phyloP scores from a whole-genome alignment of 2,888 invertebrate species.

The Serripes groenlandicus region DNA sequence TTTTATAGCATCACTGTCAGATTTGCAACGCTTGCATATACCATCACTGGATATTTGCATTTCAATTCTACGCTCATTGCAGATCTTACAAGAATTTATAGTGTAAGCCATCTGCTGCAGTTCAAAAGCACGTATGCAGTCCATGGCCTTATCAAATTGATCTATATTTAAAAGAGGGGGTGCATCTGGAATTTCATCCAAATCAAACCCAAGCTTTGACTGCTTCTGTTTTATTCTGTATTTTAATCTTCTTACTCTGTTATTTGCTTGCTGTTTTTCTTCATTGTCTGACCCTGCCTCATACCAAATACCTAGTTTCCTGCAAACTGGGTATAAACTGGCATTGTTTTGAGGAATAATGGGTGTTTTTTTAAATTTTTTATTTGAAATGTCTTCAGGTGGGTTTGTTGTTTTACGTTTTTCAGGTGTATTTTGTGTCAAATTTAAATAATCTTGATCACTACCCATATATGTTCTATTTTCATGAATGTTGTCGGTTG shows the following conservation, averaged over 20 bases:
- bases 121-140: slow-evolving; percentile 37
- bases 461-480: too few species aligned
- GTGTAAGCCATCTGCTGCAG: slow-evolving; percentile 33
- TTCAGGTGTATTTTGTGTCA: too few species aligned
- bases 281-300: not conserved
- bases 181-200: slow-evolving; percentile 4
- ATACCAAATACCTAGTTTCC: not conserved
- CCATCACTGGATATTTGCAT: not conserved
- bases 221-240: slow-evolving; percentile 17
- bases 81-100: not conserved
- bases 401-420: too few species aligned
- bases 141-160: slow-evolving; percentile 36
- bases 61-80: not conserved
- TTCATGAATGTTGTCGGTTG: too few species aligned
- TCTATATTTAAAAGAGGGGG: slow-evolving; percentile 5
- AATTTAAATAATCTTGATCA: too few species aligned
- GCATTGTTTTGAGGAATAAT: too few species aligned
- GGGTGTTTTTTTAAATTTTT: too few species aligned
- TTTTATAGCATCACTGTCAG: slow-evolving; percentile 46
- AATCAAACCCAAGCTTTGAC: slow-evolving; percentile 8
- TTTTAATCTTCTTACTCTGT: slow-evolving; percentile 11
- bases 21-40: not conserved
- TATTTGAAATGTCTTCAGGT: too few species aligned
- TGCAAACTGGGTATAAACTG: too few species aligned
- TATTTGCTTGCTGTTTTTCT: not conserved